A percentile compares a stretch with the other conserved stretches of the same genome.
phyloP scores from a whole-genome alignment of 2,888 invertebrate species.

The Rhopalosiphum nymphaeae region DNA sequence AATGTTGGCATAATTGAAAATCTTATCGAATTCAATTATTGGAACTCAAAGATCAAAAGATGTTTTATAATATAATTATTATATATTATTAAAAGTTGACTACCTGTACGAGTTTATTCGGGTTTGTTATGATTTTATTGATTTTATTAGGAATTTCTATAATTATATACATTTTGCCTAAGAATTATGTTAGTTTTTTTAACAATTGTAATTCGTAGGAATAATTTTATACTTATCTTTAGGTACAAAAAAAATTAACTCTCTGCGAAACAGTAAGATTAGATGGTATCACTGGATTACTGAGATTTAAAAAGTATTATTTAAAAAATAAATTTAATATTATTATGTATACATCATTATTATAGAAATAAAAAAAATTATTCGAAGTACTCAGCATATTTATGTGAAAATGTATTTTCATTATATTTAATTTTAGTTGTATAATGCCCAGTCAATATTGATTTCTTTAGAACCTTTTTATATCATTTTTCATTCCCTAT shows the following conservation, averaged over 20 bases:
- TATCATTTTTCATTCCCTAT: too few relatives aligned
- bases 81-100: background rate
- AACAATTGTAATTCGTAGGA: too few relatives aligned
- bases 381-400: background rate
- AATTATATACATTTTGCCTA: background rate
- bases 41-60: background rate
- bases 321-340: background rate
- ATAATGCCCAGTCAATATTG: background rate
- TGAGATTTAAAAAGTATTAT: background rate
- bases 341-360: background rate
- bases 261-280: background rate
- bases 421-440: background rate
- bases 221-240: too few relatives aligned
- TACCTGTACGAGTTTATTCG: background rate
- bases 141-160: too few relatives aligned
- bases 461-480: too few relatives aligned
- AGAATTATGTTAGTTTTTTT: background rate
- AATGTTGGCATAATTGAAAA: too few relatives aligned
- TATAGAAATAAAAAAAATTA: accelerated
- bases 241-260: background rate
- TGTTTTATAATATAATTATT: background rate
- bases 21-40: background rate
- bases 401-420: background rate
- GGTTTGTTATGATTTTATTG: background rate
- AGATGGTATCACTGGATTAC: background rate